These are phyloP conservation scores for Prionailurus bengalensis DNA, from an alignment of 2,113 vertebrate genomes.

Conservation along the genomic window DNA sequence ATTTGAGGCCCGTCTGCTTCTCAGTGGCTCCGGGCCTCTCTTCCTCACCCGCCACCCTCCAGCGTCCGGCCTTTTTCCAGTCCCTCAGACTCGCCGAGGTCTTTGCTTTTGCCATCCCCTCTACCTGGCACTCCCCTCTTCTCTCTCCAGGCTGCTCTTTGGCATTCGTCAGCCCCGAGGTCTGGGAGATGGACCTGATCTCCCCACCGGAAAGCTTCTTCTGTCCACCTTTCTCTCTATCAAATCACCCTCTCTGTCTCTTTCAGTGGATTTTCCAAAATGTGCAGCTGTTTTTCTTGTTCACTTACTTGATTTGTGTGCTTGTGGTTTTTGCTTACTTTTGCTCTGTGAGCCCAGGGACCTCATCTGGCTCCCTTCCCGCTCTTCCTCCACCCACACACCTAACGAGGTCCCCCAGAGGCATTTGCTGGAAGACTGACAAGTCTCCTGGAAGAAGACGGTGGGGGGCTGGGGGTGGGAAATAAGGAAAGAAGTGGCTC, in stretches of 20 bases:
- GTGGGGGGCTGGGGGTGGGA: not conserved
- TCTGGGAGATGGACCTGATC: not conserved
- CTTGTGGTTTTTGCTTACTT: not conserved
- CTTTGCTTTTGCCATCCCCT: not conserved
- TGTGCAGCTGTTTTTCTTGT: not conserved
- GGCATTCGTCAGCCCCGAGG: not conserved
- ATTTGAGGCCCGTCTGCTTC: not conserved
- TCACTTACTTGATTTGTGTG: not conserved
- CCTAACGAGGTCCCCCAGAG: not conserved
- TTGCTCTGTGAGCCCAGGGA: not conserved
- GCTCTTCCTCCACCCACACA: not conserved
- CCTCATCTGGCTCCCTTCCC: not conserved
- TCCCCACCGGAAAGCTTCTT: rapidly evolving
- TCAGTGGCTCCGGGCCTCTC: not conserved
- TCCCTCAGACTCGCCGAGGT: not conserved
- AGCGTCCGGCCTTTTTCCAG: not conserved
- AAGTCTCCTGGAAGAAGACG: not conserved
- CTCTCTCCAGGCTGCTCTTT: not conserved
- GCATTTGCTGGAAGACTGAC: not conserved
- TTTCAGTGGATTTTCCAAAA: not conserved
- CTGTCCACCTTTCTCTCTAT: not conserved
- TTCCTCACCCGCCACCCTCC: not conserved
- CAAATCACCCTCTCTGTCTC: not conserved
- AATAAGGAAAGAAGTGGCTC: not conserved
- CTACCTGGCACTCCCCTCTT: not conserved